phyloP scores from a whole-genome alignment of 2,113 vertebrate species.

The Actenoides hombroni region DNA sequence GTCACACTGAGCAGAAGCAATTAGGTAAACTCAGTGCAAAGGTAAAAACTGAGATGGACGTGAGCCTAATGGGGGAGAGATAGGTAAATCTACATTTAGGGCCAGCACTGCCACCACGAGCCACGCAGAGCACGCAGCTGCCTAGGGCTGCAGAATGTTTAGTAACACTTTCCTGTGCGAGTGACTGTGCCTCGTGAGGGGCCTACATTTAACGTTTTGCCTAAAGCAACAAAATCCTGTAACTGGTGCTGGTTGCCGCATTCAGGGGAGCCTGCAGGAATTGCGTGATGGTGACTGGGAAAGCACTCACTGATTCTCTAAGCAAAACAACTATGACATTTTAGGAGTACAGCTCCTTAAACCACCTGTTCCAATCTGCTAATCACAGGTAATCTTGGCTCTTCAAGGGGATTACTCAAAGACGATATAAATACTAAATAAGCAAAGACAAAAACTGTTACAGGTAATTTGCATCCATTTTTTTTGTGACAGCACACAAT shows the following conservation, averaged over 20 bases:
- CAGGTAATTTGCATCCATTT: not conserved
- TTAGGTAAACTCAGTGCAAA: not conserved
- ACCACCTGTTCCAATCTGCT: constrained; percentile 46
- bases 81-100: not conserved
- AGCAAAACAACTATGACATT: not conserved
- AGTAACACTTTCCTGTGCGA: constrained; percentile 22
- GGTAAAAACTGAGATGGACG: not conserved
- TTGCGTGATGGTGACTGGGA: not conserved
- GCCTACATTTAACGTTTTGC: constrained; percentile 21
- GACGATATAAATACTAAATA: not conserved
- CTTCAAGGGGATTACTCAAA: not conserved
- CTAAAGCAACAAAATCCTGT: not conserved
- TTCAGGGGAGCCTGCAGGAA: not conserved
- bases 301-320: not conserved
- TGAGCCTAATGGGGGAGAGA: not conserved
- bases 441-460: not conserved
- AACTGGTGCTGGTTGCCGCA: not conserved
- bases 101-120: not conserved
- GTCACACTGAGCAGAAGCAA: not conserved
- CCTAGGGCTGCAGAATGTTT: constrained; percentile 51
- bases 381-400: constrained; percentile 1
- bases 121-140: not conserved
- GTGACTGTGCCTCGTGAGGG: not conserved
- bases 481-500: not conserved
- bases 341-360: not conserved